These are phyloP conservation scores for Sitodiplosis mosellana DNA, from an alignment of 1,140 invertebrate genomes.

Conservation along the genomic window DNA sequence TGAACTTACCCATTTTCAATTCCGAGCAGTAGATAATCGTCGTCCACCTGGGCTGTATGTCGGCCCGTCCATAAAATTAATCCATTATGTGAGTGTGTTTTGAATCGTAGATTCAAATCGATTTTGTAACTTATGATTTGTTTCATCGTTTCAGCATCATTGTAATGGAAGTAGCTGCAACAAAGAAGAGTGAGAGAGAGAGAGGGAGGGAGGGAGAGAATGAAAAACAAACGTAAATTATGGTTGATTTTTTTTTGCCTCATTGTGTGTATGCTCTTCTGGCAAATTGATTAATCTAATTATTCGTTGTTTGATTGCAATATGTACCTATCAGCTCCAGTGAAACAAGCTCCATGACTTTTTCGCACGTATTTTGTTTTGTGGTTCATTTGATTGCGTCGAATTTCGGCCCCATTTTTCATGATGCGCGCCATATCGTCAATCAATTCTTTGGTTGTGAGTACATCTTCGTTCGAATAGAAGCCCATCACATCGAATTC, in stretches of 20 bases:
- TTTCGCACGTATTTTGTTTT: conserved; percentile 8
- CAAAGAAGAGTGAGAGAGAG: too few relatives aligned
- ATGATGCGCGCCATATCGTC: conserved; percentile 24
- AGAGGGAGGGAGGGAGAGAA: too few relatives aligned
- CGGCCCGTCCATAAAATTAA: conserved; percentile 82
- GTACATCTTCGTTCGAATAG: neutral
- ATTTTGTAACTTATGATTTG: conserved; percentile 25
- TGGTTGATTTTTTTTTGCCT: too few relatives aligned
- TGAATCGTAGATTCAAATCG: conserved; percentile 23
- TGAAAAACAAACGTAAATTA: too few relatives aligned
- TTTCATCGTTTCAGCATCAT: conserved; percentile 56
- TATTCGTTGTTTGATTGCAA: conserved; percentile 8
- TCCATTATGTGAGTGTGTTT: conserved; percentile 31
- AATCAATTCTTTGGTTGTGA: conserved; percentile 15
- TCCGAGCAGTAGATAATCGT: conserved; percentile 68
- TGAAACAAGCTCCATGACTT: conserved; percentile 39
- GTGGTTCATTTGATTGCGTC: neutral
- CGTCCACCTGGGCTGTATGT: conserved; percentile 38
- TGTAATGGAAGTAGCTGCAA: conserved; percentile 33
- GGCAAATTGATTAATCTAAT: conserved; percentile 10
- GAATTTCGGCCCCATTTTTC: conserved; percentile 13
- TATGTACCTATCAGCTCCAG: conserved; percentile 35
- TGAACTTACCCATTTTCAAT: conserved; percentile 49
- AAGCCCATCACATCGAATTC: neutral
- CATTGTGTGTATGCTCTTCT: too few relatives aligned